These are phyloP conservation scores for Falcunculus frontatus DNA, from an alignment of 2,113 vertebrate genomes.

Conservation along the genomic window DNA sequence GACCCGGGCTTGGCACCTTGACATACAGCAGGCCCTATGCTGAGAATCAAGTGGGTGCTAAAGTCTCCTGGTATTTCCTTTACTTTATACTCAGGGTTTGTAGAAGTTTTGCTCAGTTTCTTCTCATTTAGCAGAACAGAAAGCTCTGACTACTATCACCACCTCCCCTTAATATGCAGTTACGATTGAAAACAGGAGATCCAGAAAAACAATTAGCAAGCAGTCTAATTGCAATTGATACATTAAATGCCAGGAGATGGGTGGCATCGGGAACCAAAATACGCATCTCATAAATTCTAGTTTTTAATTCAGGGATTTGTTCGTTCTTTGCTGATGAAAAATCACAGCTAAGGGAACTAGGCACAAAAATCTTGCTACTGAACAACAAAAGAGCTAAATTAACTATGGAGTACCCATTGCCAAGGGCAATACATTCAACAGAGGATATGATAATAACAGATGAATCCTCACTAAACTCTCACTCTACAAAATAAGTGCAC, in stretches of 20 bases:
- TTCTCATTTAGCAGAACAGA: neutral
- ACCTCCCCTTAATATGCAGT: neutral
- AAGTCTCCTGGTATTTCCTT: neutral
- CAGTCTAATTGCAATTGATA: conserved; percentile 18
- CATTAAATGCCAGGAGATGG: conserved; percentile 31
- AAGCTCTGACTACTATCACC: neutral
- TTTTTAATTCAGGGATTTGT: conserved; percentile 33
- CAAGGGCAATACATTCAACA: conserved; percentile 71
- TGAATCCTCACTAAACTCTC: conserved; percentile 58
- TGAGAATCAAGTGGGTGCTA: neutral
- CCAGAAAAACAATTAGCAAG: conserved; percentile 48
- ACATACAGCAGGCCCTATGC: neutral
- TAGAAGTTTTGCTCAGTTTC: neutral
- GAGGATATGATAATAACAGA: conserved; percentile 72
- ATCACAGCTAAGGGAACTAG: conserved; percentile 52
- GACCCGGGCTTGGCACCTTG: neutral
- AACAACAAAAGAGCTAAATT: conserved; percentile 68
- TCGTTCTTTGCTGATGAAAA: conserved; percentile 16
- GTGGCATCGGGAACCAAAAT: conserved; percentile 54
- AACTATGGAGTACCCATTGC: conserved; percentile 70
- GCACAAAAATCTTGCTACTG: conserved; percentile 47
- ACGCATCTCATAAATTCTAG: neutral
- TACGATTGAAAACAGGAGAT: conserved; percentile 11
- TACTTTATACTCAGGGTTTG: neutral
- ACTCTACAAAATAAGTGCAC: conserved; percentile 57